Evolutionary conservation across 2,888 invertebrate genomes (phyloP).

Genomic region (Myopa tessellatipennis): DNA sequence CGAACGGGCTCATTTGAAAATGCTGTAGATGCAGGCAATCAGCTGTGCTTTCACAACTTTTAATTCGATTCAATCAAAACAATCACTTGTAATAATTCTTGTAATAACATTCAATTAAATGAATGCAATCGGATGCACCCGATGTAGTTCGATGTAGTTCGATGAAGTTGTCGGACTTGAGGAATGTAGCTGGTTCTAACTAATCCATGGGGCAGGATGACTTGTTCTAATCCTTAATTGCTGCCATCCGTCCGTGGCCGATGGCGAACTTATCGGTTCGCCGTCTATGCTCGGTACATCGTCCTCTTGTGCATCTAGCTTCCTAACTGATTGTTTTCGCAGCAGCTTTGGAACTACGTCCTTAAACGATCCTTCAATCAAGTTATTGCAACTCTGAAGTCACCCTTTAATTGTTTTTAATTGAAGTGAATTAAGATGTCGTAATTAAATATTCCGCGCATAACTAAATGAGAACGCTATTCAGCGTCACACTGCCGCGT

Average conservation of each 20-base stretch:
- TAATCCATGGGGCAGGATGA: no score
- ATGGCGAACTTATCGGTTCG: no score
- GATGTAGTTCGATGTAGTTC: neutral
- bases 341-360: neutral
- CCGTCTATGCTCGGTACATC: no score
- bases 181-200: no score
- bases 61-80: constrained; percentile 69
- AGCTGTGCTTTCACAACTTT: constrained; percentile 49
- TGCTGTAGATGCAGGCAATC: constrained; percentile 41
- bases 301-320: no score
- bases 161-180: neutral
- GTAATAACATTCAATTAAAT: constrained; percentile 40
- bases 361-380: constrained; percentile 1
- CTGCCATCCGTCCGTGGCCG: no score
- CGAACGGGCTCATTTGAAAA: constrained; percentile 41
- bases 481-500: neutral
- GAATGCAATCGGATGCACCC: neutral
- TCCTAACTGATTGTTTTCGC: no score
- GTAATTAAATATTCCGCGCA: constrained; percentile 43
- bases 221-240: no score
- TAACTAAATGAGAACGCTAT: constrained; percentile 4
- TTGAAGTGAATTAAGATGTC: constrained; percentile 50
- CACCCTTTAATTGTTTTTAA: constrained; percentile 48
- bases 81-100: constrained; percentile 54
- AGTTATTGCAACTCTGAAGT: constrained; percentile 3